Evolutionary conservation across 2,888 invertebrate genomes (phyloP).

Genomic region (Cheilosia variabilis): DNA sequence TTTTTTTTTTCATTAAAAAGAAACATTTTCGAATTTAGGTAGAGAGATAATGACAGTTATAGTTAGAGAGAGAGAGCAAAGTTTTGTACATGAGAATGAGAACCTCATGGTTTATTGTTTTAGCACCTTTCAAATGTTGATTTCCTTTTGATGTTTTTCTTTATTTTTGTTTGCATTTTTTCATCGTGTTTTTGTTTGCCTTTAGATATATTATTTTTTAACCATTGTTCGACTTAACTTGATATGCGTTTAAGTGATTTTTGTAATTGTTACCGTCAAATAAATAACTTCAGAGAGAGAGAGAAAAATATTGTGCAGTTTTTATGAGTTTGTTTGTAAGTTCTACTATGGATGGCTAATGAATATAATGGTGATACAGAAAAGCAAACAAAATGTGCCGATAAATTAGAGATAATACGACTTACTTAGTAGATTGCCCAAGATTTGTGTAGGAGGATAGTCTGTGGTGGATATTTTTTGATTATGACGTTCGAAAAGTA

Average conservation of each 20-base stretch:
- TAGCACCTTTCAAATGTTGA: constrained; percentile 63
- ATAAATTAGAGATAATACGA: constrained; percentile 48
- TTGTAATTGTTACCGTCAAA: not conserved
- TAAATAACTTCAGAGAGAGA: constrained; percentile 13
- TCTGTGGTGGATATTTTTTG: not conserved
- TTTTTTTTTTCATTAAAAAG: constrained; percentile 27
- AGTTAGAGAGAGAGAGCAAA: constrained; percentile 53
- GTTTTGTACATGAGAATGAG: constrained; percentile 58
- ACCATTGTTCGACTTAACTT: constrained; percentile 46
- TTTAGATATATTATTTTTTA: constrained; percentile 27
- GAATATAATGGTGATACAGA: constrained; percentile 22
- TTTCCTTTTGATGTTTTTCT: constrained; percentile 10
- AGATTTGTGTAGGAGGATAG: constrained; percentile 3
- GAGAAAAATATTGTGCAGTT: constrained; percentile 31
- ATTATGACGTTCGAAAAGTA: not conserved
- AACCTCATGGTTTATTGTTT: constrained; percentile 59
- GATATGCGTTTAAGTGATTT: constrained; percentile 46
- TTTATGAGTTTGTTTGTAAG: constrained; percentile 2
- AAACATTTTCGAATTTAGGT: constrained; percentile 16
- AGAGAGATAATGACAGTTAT: constrained; percentile 39
- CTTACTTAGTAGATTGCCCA: constrained; percentile 44
- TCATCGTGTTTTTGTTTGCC: constrained; percentile 30
- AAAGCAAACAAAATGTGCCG: constrained; percentile 42
- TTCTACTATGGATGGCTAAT: constrained; percentile 37
- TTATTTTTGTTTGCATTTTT: constrained; percentile 20